These are phyloP conservation scores for Empis stercorea DNA, from an alignment of 2,888 invertebrate species.

Conservation along the genomic window DNA sequence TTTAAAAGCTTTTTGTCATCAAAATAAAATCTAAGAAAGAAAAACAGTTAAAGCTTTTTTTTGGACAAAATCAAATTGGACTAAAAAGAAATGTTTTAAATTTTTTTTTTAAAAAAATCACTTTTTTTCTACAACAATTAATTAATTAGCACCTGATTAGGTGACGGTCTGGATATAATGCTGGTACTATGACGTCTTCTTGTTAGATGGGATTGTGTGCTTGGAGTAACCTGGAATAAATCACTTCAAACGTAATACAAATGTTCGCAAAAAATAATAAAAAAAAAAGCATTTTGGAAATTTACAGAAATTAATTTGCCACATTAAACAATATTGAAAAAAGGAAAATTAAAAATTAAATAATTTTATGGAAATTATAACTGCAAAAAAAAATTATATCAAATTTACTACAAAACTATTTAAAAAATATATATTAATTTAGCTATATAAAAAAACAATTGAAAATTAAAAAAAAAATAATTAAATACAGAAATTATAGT, in stretches of 20 bases:
- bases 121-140: background rate
- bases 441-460: background rate
- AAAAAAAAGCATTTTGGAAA: constrained; percentile 6
- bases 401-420: background rate
- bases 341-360: constrained; percentile 11
- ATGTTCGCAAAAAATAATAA: constrained; percentile 12
- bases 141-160: constrained; percentile 30
- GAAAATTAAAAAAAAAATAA: background rate
- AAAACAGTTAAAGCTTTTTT: background rate
- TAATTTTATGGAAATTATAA: background rate
- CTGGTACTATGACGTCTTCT: constrained; percentile 61
- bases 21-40: background rate
- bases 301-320: constrained; percentile 4
- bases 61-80: too few species aligned
- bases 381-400: constrained; percentile 6
- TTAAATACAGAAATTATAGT: background rate
- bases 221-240: constrained; percentile 41
- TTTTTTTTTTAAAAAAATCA: background rate
- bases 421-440: background rate
- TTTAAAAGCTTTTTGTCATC: background rate
- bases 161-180: constrained; percentile 36
- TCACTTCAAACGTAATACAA: constrained; percentile 19
- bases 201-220: constrained; percentile 50
- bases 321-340: constrained; percentile 2
- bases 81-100: background rate